Evolutionary conservation across 2,797 vertebrate species (phyloP), one percentile per base, ranked within the genome.

Genomic region (Heliangelus exortis): DNA sequence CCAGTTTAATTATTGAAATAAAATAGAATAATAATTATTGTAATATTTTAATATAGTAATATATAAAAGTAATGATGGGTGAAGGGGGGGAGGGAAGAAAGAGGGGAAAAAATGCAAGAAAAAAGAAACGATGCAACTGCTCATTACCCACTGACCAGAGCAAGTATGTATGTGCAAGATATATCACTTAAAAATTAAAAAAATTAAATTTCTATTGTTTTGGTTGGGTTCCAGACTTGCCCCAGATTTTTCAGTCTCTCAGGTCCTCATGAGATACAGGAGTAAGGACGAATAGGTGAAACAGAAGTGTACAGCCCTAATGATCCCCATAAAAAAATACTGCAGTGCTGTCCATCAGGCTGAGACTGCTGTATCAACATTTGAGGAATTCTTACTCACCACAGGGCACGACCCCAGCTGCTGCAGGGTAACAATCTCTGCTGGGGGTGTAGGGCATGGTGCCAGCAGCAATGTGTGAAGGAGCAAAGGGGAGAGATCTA

Each of bases 311-410:
- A 51, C 6, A 33, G 36, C 58, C 48, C 28, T 57, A 58, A 45
- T 0, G 7, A 17, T 54, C 23, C 36, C 29, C 0, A 0, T 7
- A 8, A 83, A 61, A 50, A 81, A 73, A 80, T 21, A 45, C 22
- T 6, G 25, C 73, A 33, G 57, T 0, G 0, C 18, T 31, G 78
- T 84, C 77, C 74, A n/a, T 79, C 79, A 65, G 2, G 4, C 26
- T 63, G 15, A 20, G 73, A 34, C 34, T 93, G 77, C 89, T 73
- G 84, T 90, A 20, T 45, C 65, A 62, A 45, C n/a, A 23, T 23
- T 39, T 41, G 58, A 33, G 62, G 73, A 68, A 28, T 15, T 36
- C 58, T 62, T 54, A 34, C 58, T 75, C 58, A 48, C 22, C n/a
- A 21, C 12, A 55, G 81, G 57, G 61, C 90, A 85, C 45, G 16